These are phyloP conservation scores for Rhinopomastus cyanomelas DNA, from an alignment of 2,113 vertebrate genomes.

Conservation along the genomic window DNA sequence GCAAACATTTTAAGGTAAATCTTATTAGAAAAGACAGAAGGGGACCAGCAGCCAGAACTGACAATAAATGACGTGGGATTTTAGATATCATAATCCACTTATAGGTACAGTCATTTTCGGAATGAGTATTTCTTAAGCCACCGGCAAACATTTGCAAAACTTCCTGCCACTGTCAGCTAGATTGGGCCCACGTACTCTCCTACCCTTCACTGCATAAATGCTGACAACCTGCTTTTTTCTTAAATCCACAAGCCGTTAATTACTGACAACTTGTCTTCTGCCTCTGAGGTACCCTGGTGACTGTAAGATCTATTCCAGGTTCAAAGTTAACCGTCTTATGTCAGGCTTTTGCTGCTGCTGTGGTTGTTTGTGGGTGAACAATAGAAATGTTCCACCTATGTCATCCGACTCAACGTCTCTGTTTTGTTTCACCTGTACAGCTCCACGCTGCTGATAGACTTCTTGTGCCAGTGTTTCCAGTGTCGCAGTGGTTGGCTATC, in stretches of 20 bases:
- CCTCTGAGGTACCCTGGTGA: background rate
- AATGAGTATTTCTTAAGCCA: constrained; percentile 24
- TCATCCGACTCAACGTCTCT: background rate
- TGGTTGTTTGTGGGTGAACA: constrained; percentile 3
- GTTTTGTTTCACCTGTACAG: background rate
- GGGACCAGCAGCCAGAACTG: background rate
- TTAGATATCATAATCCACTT: constrained; percentile 52
- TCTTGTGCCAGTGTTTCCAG: background rate
- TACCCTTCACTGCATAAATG: background rate
- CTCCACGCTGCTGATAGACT: background rate
- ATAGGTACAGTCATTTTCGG: constrained; percentile 24
- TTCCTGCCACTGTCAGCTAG: constrained; percentile 34
- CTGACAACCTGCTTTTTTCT: constrained; percentile 29
- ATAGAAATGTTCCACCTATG: constrained; percentile 25
- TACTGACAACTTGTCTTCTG: constrained; percentile 31
- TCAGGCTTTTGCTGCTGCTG: constrained; percentile 12
- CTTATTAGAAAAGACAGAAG: constrained; percentile 10
- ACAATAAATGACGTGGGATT: constrained; percentile 4
- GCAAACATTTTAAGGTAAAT: constrained; percentile 5
- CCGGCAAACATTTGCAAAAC: constrained; percentile 49
- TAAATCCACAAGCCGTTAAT: constrained; percentile 8
- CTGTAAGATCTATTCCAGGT: constrained; percentile 4
- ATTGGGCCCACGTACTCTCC: background rate
- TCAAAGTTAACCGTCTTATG: background rate
- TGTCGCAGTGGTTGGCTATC: background rate